Evolutionary conservation across 1,140 invertebrate genomes (phyloP).

Genomic region (Amyelois transitella): DNA sequence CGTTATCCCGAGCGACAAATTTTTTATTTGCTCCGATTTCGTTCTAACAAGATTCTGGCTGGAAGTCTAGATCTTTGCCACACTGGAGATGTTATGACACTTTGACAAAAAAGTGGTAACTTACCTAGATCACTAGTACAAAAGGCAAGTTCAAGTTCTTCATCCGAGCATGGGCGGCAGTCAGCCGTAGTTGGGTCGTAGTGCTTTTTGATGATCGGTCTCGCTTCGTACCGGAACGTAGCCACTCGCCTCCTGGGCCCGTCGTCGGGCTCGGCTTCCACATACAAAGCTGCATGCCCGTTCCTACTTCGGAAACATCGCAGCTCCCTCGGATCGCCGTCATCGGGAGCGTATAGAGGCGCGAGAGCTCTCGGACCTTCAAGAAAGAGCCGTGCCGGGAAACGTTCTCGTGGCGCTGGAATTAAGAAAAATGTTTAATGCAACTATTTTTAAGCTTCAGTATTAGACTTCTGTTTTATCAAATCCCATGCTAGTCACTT

Average conservation of each 20-base stretch:
- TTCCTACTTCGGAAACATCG: slow-evolving; percentile 81
- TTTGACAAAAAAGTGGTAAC: slow-evolving; percentile 25
- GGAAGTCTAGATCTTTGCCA: too few relatives aligned
- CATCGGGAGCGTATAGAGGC: slow-evolving; percentile 78
- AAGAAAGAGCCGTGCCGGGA: slow-evolving; percentile 80
- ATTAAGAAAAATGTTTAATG: slow-evolving; percentile 7
- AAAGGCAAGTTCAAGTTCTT: slow-evolving; percentile 84
- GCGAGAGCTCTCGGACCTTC: slow-evolving; percentile 79
- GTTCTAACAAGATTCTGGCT: not conserved
- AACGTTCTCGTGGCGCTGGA: slow-evolving; percentile 48
- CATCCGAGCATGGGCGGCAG: slow-evolving; percentile 84
- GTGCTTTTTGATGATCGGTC: slow-evolving; percentile 67
- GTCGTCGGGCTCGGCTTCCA: slow-evolving; percentile 76
- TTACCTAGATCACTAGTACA: slow-evolving; percentile 87
- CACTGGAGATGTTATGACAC: too few relatives aligned
- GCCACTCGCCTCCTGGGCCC: slow-evolving; percentile 72
- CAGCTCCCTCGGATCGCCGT: slow-evolving; percentile 75
- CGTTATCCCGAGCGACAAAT: not conserved
- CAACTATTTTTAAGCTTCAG: too few relatives aligned
- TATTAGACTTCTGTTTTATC: too few relatives aligned
- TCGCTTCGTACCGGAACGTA: slow-evolving; percentile 81
- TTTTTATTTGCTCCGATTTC: not conserved
- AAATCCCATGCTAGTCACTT: too few relatives aligned
- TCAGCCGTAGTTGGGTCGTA: slow-evolving; percentile 80
- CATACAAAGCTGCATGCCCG: slow-evolving; percentile 82